Conservation (phyloP, 2,797 vertebrate genomes). For the Trachurus trachurus region DNA sequence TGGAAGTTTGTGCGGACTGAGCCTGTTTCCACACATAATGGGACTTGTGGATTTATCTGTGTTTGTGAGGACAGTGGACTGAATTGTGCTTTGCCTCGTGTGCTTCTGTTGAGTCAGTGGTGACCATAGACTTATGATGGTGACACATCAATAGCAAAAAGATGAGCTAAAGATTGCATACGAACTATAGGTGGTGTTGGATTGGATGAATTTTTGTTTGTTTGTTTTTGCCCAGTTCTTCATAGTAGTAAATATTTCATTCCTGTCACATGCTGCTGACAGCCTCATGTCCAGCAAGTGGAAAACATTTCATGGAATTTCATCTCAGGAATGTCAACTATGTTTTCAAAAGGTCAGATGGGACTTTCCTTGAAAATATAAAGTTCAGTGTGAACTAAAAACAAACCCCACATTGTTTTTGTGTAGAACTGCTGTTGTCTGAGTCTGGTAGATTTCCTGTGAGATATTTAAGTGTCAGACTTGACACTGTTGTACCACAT, state of each 20-base stretch:
- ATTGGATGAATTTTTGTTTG: background rate
- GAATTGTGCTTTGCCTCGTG: background rate
- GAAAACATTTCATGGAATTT: background rate
- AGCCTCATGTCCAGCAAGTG: background rate
- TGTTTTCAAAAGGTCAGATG: background rate
- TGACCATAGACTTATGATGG: no score
- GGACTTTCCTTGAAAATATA: background rate
- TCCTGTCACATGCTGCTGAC: background rate
- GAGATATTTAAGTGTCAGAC: background rate
- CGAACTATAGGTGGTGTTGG: background rate
- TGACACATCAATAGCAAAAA: background rate
- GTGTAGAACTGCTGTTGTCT: background rate
- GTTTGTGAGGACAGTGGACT: background rate
- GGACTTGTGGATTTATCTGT: slow-evolving; percentile 17
- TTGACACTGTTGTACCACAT: background rate
- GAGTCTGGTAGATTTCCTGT: background rate
- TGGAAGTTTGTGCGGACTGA: background rate
- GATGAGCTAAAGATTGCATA: background rate
- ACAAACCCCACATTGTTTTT: background rate
- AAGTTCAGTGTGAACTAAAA: background rate
- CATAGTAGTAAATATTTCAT: no score
- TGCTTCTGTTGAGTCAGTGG: background rate
- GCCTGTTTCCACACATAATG: background rate
- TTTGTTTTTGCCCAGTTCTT: background rate
- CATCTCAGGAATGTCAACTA: background rate